A percentile compares a stretch with the other conserved stretches of the same genome.
Conservation (phyloP, 2,888 invertebrate species). For the Stegophylla sp. region DNA sequence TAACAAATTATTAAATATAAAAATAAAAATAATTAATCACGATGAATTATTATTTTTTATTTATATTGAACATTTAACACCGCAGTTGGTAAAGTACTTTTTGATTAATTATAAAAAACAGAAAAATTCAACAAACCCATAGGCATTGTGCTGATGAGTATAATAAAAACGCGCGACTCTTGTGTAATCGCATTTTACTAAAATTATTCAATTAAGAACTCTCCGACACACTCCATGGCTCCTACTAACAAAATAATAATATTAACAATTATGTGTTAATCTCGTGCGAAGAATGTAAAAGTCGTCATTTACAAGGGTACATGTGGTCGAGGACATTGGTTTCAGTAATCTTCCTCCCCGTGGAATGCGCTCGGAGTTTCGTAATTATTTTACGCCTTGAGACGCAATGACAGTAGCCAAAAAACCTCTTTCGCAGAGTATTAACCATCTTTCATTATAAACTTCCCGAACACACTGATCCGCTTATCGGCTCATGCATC, state of each 20-base stretch:
- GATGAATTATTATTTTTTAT: too few relatives aligned
- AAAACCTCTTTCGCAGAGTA: conserved; percentile 55
- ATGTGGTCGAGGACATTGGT: conserved; percentile 29
- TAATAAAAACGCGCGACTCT: too few relatives aligned
- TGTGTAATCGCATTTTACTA: neutral
- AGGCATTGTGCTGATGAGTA: too few relatives aligned
- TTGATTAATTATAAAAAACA: too few relatives aligned
- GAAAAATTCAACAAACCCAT: too few relatives aligned
- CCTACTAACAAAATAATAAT: neutral
- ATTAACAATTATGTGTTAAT: neutral
- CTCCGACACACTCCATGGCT: neutral
- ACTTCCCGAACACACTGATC: conserved; percentile 53
- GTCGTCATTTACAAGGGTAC: conserved; percentile 27
- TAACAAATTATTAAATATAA: too few relatives aligned
- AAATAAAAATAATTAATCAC: too few relatives aligned
- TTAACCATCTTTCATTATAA: conserved; percentile 58
- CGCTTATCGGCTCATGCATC: conserved; percentile 58
- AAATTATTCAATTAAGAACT: neutral
- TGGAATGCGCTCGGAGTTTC: conserved; percentile 40
- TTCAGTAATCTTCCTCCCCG: conserved; percentile 23
- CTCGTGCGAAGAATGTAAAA: conserved; percentile 14
- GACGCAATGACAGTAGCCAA: conserved; percentile 46
- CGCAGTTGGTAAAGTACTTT: too few relatives aligned
- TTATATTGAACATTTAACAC: neutral
- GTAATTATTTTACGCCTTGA: conserved; percentile 55